Evolutionary conservation across 2,888 invertebrate species (phyloP).

Genomic region (Drosophila greeni): DNA sequence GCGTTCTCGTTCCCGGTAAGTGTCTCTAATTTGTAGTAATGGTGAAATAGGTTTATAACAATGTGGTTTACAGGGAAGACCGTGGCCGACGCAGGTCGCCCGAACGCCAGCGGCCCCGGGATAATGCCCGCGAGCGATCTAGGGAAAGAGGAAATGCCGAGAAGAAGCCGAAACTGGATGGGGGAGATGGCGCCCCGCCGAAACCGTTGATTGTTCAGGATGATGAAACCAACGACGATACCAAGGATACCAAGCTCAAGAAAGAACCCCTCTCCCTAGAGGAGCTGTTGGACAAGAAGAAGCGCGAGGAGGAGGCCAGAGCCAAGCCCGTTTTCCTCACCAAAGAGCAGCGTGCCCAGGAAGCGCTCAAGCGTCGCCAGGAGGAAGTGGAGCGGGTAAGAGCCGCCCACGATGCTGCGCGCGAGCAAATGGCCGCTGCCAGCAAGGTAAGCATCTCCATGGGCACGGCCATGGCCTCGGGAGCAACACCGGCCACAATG

Average conservation of each 20-base stretch:
- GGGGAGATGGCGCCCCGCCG: slow-evolving; percentile 3
- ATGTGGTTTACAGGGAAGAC: slow-evolving; percentile 49
- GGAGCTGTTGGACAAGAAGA: slow-evolving; percentile 96
- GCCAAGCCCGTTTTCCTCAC: slow-evolving; percentile 98
- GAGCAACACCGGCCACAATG: slow-evolving; percentile 38
- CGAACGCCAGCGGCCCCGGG: slow-evolving; percentile 51
- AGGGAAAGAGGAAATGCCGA: slow-evolving; percentile 56
- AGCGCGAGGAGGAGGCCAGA: slow-evolving; percentile 95
- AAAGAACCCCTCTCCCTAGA: slow-evolving; percentile 95
- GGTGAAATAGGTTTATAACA: background rate
- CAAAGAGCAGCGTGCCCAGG: slow-evolving; percentile 94
- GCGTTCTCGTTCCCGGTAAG: slow-evolving; percentile 69
- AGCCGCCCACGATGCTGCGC: slow-evolving; percentile 81
- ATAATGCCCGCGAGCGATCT: slow-evolving; percentile 57
- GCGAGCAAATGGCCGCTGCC: slow-evolving; percentile 55
- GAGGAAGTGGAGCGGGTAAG: slow-evolving; percentile 91
- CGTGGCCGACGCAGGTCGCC: slow-evolving; percentile 60
- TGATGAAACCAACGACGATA: slow-evolving; percentile 77
- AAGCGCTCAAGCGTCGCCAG: slow-evolving; percentile 92
- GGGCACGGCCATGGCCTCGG: slow-evolving; percentile 58
- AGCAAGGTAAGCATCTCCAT: slow-evolving; percentile 49
- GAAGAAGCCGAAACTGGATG: slow-evolving; percentile 59
- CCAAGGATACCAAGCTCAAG: slow-evolving; percentile 72
- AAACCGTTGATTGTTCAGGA: slow-evolving; percentile 78
- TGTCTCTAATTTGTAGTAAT: background rate